phyloP scores from a whole-genome alignment of 2,113 vertebrate species.

The Aspidoscelis tigris region DNA sequence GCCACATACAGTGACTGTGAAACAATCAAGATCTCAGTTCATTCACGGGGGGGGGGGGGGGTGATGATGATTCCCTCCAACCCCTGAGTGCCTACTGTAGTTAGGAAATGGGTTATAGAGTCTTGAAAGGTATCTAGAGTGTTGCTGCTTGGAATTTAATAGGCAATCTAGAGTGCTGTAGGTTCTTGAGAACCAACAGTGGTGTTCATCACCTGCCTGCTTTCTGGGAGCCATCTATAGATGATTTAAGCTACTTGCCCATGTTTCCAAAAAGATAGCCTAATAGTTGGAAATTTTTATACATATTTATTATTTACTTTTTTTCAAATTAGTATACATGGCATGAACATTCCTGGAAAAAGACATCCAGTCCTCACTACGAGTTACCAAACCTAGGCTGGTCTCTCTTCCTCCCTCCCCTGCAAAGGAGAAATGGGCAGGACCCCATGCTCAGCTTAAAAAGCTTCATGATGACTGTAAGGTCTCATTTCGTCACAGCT shows the following conservation, averaged over 20 bases:
- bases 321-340: too few relatives aligned
- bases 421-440: background rate
- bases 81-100: background rate
- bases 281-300: too few relatives aligned
- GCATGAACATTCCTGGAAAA: too few relatives aligned
- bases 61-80: too few relatives aligned
- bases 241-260: too few relatives aligned
- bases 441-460: background rate
- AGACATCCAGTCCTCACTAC: background rate
- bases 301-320: too few relatives aligned
- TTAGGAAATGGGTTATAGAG: background rate
- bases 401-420: too few relatives aligned
- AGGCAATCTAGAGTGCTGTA: background rate
- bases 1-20: background rate
- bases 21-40: background rate
- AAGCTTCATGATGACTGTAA: conserved; percentile 16
- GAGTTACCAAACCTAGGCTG: background rate
- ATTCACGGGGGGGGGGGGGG: background rate
- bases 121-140: too few relatives aligned
- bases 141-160: background rate
- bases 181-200: too few relatives aligned
- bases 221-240: too few relatives aligned
- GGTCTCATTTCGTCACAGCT: conserved; percentile 18
- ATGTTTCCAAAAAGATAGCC: too few relatives aligned
- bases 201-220: too few relatives aligned